Evolutionary conservation across 1,140 invertebrate species (phyloP), one percentile per base, ranked within the genome.

Genomic region (Batillaria attramentaria): DNA sequence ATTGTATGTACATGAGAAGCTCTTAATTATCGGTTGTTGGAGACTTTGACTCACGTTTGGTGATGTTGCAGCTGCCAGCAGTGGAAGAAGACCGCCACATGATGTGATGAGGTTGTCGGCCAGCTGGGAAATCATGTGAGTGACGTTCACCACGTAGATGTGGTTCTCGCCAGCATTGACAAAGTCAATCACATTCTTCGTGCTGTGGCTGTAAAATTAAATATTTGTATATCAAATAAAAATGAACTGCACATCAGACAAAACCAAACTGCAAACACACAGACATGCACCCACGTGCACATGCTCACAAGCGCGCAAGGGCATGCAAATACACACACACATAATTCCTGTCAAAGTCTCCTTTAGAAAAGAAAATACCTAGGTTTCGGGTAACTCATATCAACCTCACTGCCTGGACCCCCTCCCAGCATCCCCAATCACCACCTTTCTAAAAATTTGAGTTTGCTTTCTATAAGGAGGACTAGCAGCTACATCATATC

Each of bases 61-160:
- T 18, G 98, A 99, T 3, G 99, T 99, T 31, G 98, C 98, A 72
- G 97, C 98, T 50, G 99, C 98, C 72, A 99, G 92, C 24, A 99
- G 92, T 10, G 98, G 98, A 80, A 99, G 92, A 28, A 99, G 92
- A 50, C 99, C 99, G 65, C 99, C 99, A 90, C 98, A 99, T 69
- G 98, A 98, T 83, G 99, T 99, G 84, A 99, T 99, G 69, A 99
- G 93, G 92, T 99, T 99, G 91, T 99, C 99, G 28, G 97, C 96
- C 76, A 99, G 93, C 92, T 99, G 98, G 10, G 98, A 99, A 88
- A 99, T 99, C 86, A 99, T 93, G 92, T 99, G 98, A 69, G 99
- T 97, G 0, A 98, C 98, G 92, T 99, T 99, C 18, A 99, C 97
- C 79, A 99, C 98, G 92, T 99, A 99, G 81, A 99, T 98, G 78